Base-by-base conservation (phyloP, 2,113 vertebrate species). In the Perccottus glenii region DNA sequence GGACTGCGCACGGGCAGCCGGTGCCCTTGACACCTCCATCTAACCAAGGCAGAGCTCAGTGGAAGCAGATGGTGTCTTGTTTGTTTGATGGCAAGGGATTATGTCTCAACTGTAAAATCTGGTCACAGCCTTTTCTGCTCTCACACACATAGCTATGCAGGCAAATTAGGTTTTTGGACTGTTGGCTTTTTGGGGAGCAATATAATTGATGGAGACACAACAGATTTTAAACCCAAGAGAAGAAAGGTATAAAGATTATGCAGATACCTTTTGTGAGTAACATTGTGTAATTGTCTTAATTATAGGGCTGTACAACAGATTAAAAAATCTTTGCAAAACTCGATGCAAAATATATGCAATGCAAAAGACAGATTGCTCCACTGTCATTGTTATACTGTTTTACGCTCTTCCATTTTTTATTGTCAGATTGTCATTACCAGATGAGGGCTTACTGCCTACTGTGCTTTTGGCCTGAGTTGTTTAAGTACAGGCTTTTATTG, bases 41-140 rank as follows among this genome's bases (percentile, higher is more conserved):
- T 48, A 81, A 81, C 82, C 81, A 69, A 75, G 64, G 73, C 61
- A 66, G 71, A 48, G 87, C 90, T 91, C 87, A 84, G 80, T 82
- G 75, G 87, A 81, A 88, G 76, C 92, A 93, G 92, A 93, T 93
- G 92, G 91, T 80, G 84, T 82, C 87, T 87, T 91, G 89, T 88
- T 86, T 92, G 87, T 86, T 73, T 82, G 83, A 88, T 89, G 82
- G 83, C 61, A 33, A 72, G 77, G 86, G 89, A 90, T 91, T 91
- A 91, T 70, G 88, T 85, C 80, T 74, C 71, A 64, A 83, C 68
- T 11, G 64, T 77, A 74, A 85, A 90, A 87, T 84, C 84, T 79
- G 75, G 66, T 86, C 65, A 49, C 82, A 42, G 84, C 72, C 74
- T 81, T 85, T 87, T 84, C 80, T 83, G 78, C 76, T 65, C 78